A percentile compares a stretch with the other conserved stretches of the same genome.
Conservation (phyloP, 2,797 vertebrate genomes). For the Sebastes aleutianus region DNA sequence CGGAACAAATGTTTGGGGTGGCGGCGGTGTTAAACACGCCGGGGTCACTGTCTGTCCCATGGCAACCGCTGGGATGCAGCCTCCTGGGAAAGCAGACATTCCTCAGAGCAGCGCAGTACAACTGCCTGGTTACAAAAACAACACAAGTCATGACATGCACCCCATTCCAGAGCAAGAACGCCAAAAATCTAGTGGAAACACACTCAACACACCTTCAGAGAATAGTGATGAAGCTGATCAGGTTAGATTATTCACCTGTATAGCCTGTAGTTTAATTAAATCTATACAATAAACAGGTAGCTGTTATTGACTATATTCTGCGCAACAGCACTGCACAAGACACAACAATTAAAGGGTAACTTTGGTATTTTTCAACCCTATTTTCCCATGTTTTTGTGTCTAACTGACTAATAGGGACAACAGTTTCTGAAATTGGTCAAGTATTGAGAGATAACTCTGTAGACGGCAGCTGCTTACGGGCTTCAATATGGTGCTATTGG, state of each 20-base stretch:
- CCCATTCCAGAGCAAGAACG: conserved; percentile 68
- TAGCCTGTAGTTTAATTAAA: neutral
- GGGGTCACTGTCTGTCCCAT: conserved; percentile 61
- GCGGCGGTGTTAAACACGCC: conserved; percentile 44
- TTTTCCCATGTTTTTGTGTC: too few relatives aligned
- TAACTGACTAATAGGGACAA: too few relatives aligned
- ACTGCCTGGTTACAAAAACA: conserved; percentile 71
- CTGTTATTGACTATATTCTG: neutral
- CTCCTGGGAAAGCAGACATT: conserved; percentile 75
- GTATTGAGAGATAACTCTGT: too few relatives aligned
- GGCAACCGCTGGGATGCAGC: conserved; percentile 60
- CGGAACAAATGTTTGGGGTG: conserved; percentile 63
- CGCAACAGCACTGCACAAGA: neutral
- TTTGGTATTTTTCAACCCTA: neutral
- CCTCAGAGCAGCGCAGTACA: conserved; percentile 51
- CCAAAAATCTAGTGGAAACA: conserved; percentile 42
- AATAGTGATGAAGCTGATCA: conserved; percentile 3
- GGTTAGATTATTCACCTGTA: neutral
- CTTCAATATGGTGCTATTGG: too few relatives aligned
- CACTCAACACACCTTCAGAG: conserved; percentile 39
- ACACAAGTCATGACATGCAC: conserved; percentile 75
- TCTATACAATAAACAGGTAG: neutral
- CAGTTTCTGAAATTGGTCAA: too few relatives aligned
- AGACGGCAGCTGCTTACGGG: too few relatives aligned
- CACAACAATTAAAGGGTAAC: neutral